Evolutionary conservation across 2,888 invertebrate species (phyloP).

Genomic region (Drosophila multiciliata): DNA sequence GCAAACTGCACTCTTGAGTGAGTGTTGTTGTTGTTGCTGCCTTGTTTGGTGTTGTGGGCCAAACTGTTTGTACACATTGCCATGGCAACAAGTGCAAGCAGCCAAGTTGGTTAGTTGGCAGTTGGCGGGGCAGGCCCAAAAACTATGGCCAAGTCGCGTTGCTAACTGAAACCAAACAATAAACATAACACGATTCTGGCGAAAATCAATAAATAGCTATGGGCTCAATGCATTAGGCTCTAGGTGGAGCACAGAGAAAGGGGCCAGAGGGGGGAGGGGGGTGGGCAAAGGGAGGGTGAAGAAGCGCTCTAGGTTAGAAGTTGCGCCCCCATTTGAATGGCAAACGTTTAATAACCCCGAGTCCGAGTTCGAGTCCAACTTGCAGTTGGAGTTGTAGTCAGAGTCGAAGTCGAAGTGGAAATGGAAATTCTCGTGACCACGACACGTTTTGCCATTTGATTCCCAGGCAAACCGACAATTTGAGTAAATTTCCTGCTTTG

Average conservation of each 20-base stretch:
- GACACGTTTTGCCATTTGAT: constrained; percentile 77
- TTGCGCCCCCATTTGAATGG: constrained; percentile 36
- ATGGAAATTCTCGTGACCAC: constrained; percentile 41
- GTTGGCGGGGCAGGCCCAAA: constrained; percentile 27
- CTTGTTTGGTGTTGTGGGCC: constrained; percentile 48
- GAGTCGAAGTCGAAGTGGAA: constrained; percentile 11
- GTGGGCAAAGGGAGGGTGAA: constrained; percentile 1
- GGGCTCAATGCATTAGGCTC: constrained; percentile 1
- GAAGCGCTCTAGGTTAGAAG: constrained; percentile 28
- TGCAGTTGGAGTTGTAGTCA: constrained; percentile 6
- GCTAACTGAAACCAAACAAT: constrained; percentile 67
- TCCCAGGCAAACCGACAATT: constrained; percentile 66
- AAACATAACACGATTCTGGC: constrained; percentile 55
- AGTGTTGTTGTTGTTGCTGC: constrained; percentile 31
- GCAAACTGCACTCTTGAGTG: constrained; percentile 34
- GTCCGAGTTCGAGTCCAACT: constrained; percentile 13
- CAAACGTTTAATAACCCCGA: constrained; percentile 26
- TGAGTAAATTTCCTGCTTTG: constrained; percentile 69
- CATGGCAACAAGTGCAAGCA: constrained; percentile 76
- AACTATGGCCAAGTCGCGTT: constrained; percentile 56
- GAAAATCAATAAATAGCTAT: constrained; percentile 67
- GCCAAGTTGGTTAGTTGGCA: background rate
- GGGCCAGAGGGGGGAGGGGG: constrained; percentile 6
- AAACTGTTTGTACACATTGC: constrained; percentile 67
- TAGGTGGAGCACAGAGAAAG: constrained; percentile 7